These are phyloP conservation scores for Helicorthomorpha holstii DNA, from an alignment of 1,140 invertebrate genomes.

Conservation along the genomic window DNA sequence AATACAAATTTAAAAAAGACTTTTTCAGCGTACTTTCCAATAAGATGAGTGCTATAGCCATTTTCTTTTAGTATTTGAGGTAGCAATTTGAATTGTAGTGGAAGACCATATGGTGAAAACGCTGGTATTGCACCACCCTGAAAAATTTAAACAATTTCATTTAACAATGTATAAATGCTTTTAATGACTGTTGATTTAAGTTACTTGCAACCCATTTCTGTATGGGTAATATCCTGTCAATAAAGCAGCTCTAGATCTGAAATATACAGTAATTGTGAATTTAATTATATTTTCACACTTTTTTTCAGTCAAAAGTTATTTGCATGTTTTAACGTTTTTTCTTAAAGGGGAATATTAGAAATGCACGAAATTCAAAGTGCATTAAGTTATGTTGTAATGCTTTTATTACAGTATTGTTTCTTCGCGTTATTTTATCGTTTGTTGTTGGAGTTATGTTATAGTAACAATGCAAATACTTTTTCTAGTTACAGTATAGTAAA, in stretches of 20 bases:
- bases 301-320: too few species aligned
- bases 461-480: too few species aligned
- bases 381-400: too few species aligned
- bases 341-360: too few species aligned
- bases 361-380: too few species aligned
- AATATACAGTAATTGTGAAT: too few species aligned
- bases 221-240: conserved; percentile 77
- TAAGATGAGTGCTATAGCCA: conserved; percentile 11
- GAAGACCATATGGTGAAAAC: conserved; percentile 18
- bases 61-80: conserved; percentile 14
- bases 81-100: conserved; percentile 19
- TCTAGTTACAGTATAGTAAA: too few species aligned
- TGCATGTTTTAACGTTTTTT: too few species aligned
- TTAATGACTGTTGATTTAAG: too few species aligned
- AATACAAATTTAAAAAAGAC: not conserved
- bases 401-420: not conserved
- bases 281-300: too few species aligned
- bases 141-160: conserved; percentile 4
- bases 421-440: not conserved
- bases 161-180: not conserved
- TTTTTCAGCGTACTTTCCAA: conserved; percentile 12
- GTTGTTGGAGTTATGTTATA: not conserved
- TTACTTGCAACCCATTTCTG: conserved; percentile 16
- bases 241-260: conserved; percentile 38
- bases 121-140: conserved; percentile 18